These are phyloP conservation scores for Agrotis clavis DNA, from an alignment of 2,888 invertebrate species.

Conservation along the genomic window DNA sequence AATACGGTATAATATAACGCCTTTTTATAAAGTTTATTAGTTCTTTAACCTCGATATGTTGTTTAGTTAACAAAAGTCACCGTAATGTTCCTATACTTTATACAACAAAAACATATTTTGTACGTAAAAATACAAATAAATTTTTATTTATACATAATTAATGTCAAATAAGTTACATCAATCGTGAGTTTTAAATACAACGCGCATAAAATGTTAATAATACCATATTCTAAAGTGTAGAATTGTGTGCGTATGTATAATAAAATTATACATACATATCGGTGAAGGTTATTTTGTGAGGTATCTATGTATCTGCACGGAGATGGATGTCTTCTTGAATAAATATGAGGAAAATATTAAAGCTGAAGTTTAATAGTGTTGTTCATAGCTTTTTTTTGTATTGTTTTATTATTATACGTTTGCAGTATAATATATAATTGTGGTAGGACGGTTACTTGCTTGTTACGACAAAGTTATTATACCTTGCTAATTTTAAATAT, in stretches of 20 bases:
- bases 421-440: constrained; percentile 1
- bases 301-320: constrained; percentile 63
- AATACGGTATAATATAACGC: constrained; percentile 9
- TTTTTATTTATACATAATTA: constrained; percentile 24
- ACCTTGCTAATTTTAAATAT: background rate
- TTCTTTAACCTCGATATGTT: constrained; percentile 15
- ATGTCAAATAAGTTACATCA: constrained; percentile 50
- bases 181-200: constrained; percentile 44
- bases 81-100: constrained; percentile 10
- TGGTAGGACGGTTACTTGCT: constrained; percentile 2
- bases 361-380: constrained; percentile 26
- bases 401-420: constrained; percentile 2
- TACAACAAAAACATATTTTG: constrained; percentile 5
- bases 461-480: background rate
- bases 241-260: constrained; percentile 26
- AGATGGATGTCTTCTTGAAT: constrained; percentile 67
- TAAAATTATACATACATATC: constrained; percentile 56
- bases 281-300: constrained; percentile 68
- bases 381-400: constrained; percentile 36
- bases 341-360: constrained; percentile 67
- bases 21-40: constrained; percentile 9
- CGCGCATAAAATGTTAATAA: constrained; percentile 55
- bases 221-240: constrained; percentile 31
- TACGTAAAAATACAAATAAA: constrained; percentile 11
- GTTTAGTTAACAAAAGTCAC: constrained; percentile 33